Conservation (phyloP, 2,888 invertebrate genomes). For the Cephus rjabovi region DNA sequence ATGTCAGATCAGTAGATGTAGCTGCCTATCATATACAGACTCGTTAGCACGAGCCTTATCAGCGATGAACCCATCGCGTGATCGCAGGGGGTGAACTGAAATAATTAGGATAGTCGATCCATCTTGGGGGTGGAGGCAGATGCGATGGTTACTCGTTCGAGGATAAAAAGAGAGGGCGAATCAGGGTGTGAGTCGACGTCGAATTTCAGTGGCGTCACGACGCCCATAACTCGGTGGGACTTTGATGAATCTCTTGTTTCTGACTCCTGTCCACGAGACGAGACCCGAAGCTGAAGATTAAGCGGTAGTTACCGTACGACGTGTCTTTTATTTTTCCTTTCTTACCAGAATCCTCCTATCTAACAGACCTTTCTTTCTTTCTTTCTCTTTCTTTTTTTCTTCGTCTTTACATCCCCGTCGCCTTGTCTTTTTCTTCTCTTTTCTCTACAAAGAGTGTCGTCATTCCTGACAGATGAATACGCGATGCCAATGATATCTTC, state of each 20-base stretch:
- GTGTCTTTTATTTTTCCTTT: not conserved
- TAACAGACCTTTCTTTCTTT: not conserved
- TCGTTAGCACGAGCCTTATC: not conserved
- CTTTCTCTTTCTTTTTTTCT: not conserved
- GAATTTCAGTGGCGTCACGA: not conserved
- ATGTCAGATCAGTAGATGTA: not conserved
- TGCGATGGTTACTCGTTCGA: not conserved
- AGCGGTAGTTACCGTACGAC: conserved; percentile 5
- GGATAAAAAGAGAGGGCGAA: not conserved
- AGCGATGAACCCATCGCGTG: not conserved
- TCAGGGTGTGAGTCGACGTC: not conserved
- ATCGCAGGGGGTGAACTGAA: conserved; percentile 23
- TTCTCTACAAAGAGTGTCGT: not conserved
- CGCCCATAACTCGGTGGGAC: conserved; percentile 24
- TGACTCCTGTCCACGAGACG: conserved; percentile 1
- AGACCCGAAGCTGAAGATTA: not conserved
- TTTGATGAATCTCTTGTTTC: conserved; percentile 42
- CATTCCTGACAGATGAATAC: not conserved
- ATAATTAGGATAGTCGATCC: conserved; percentile 42
- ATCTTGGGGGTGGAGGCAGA: conserved; percentile 32
- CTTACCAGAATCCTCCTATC: not conserved
- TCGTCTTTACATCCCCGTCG: not conserved
- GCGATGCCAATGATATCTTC: not conserved
- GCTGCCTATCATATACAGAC: not conserved
- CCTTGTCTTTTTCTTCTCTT: not conserved